These are phyloP conservation scores for Ooceraea biroi DNA, from an alignment of 1,140 invertebrate genomes.

Conservation along the genomic window DNA sequence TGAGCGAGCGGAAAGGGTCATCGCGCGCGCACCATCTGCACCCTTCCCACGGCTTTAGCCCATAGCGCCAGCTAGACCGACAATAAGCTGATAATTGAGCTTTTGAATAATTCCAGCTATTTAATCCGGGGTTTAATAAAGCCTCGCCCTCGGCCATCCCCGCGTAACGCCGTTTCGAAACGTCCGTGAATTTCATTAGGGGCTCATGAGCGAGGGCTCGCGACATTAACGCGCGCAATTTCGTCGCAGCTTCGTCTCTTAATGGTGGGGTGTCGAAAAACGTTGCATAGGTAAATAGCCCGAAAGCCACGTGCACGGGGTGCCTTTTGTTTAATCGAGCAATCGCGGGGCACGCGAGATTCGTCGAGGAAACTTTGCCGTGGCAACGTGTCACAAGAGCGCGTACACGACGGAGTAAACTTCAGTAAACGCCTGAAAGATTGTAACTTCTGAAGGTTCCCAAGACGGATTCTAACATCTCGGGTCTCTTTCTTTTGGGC, in stretches of 20 bases:
- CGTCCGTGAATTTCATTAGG: constrained; percentile 74
- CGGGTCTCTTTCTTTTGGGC: no score
- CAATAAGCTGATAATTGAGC: constrained; percentile 84
- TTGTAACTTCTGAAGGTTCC: no score
- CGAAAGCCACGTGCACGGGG: not conserved
- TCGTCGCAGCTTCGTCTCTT: constrained; percentile 42
- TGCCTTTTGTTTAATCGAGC: no score
- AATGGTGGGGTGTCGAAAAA: not conserved
- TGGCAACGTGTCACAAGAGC: no score
- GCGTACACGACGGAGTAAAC: no score
- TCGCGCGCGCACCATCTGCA: constrained; percentile 70
- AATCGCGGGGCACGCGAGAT: no score
- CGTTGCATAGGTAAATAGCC: not conserved
- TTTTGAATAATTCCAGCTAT: constrained; percentile 83
- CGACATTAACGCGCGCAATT: constrained; percentile 73
- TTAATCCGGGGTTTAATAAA: constrained; percentile 78
- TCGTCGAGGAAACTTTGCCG: no score
- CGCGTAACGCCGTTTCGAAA: constrained; percentile 64
- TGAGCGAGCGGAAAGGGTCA: constrained; percentile 44
- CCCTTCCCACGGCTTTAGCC: constrained; percentile 75
- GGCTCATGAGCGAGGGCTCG: constrained; percentile 63
- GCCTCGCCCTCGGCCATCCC: constrained; percentile 32
- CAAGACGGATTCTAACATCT: no score
- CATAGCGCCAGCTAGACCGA: constrained; percentile 79
- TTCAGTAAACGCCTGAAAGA: no score